phyloP scores from a whole-genome alignment of 2,888 invertebrate species.

The Lepidocyrtoides sp. region DNA sequence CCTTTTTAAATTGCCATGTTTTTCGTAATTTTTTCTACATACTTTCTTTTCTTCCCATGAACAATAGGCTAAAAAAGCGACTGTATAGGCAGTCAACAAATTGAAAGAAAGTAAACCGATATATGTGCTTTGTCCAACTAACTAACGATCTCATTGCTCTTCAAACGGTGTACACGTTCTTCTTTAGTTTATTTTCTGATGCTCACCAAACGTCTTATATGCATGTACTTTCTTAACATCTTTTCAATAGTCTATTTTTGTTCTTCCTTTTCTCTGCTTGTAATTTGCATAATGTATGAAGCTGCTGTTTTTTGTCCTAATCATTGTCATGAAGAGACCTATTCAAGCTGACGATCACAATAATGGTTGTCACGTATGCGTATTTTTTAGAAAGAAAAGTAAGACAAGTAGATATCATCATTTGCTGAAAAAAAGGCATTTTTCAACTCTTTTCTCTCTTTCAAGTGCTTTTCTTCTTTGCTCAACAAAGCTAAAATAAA shows the following conservation, averaged over 20 bases:
- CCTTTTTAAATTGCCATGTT: neutral
- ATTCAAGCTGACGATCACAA: neutral
- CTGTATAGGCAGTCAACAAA: neutral
- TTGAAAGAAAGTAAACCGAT: neutral
- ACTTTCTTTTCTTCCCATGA: no score
- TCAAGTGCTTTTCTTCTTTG: neutral
- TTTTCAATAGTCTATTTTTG: neutral
- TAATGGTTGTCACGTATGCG: constrained; percentile 33
- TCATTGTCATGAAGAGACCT: neutral
- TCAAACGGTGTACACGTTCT: neutral
- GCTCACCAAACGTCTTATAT: neutral
- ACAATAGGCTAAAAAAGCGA: neutral
- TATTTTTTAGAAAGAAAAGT: neutral
- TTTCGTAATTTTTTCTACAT: neutral
- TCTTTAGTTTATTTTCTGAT: neutral
- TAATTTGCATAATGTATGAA: constrained; percentile 63
- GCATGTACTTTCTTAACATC: neutral
- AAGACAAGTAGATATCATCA: neutral
- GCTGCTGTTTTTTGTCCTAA: constrained; percentile 5
- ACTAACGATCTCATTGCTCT: constrained; percentile 1
- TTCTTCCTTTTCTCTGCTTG: neutral
- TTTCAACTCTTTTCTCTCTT: neutral
- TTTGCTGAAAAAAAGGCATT: neutral
- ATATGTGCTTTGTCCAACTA: neutral
- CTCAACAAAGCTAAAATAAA: constrained; percentile 1